Base-by-base conservation (phyloP, 2,113 vertebrate genomes). In the Menura novaehollandiae region DNA sequence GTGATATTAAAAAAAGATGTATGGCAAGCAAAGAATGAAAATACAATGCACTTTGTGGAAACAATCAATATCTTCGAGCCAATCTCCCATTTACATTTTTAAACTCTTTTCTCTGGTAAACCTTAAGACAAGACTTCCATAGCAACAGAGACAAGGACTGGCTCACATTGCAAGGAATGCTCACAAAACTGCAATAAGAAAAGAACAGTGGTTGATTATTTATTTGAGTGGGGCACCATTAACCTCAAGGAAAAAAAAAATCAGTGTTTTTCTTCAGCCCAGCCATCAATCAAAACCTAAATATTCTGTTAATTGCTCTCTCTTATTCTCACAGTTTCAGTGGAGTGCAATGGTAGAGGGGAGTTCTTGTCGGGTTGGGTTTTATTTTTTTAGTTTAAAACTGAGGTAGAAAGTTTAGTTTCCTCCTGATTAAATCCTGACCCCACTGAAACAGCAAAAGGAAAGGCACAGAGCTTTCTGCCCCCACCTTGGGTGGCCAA, bases 91-190 rank as follows among this genome's bases (percentile, higher is more conserved):
- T 93, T 86, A 66, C 59, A 85, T 88, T 83, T 85, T 81, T 27
- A 63, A 95, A 59, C 51, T 55, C 8, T 81, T 91, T 92, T n/a
- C 67, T 75, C 51, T 59, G 55, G 22, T 81, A 58, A 95, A 33
- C 22, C 39, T 51, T 47, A 81, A 92, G 44, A 87, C 39, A 89
- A 67, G 72, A 67, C 68, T 89, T 85, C 95, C 93, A 91, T 93
- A 91, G 89, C 89, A 95, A 95, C 95, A 95, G 92, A 84, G 81
- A 58, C 37, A 91, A 74, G 68, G 78, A 52, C 60, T 26, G 51
- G 59, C 68, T 94, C 33, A 49, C 43, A 9, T 56, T 53, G 30
- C 52, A 60, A 41, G n/a, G 67, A 53, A 43, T 33, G 51, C 62
- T 60, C 51, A 72, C 49, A 69, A 63, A 95, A 88, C 20, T 41